A percentile compares a stretch with the other conserved stretches of the same genome.
phyloP scores from a whole-genome alignment of 2,797 vertebrate species.

The Capromys pilorides region DNA sequence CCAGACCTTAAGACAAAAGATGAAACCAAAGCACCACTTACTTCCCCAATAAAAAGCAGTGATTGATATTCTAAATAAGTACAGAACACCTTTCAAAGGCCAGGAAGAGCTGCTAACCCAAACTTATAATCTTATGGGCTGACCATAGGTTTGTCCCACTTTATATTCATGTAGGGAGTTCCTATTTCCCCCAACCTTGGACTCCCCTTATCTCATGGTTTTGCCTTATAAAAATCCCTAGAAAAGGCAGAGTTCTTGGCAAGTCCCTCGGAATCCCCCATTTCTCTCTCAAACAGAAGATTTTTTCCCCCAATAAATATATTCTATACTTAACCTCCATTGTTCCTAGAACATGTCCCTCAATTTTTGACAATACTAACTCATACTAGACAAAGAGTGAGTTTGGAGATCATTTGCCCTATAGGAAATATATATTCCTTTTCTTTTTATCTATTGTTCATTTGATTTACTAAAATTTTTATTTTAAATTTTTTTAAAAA shows the following conservation, averaged over 20 bases:
- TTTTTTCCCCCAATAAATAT: neutral
- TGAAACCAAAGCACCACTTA: neutral
- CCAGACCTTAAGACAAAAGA: neutral
- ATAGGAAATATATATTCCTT: neutral
- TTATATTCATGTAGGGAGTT: neutral
- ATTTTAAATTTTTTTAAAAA: conserved; percentile 32
- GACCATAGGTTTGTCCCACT: too few relatives aligned
- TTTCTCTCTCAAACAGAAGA: neutral
- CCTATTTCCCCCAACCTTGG: neutral
- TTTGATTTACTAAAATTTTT: conserved; percentile 28
- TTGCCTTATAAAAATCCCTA: neutral
- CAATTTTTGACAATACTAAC: neutral
- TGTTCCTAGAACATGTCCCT: neutral
- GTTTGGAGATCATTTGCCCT: too few relatives aligned
- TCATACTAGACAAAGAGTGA: neutral
- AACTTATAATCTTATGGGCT: neutral
- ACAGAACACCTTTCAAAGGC: neutral
- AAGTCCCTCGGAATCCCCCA: neutral
- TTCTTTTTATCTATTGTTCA: neutral
- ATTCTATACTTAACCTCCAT: neutral
- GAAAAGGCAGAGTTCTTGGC: neutral
- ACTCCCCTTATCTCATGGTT: neutral
- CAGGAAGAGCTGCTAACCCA: neutral
- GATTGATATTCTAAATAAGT: neutral
- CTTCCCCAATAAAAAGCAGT: neutral